These are phyloP conservation scores for Drosophila birchii DNA, from an alignment of 2,888 invertebrate species.

Conservation along the genomic window DNA sequence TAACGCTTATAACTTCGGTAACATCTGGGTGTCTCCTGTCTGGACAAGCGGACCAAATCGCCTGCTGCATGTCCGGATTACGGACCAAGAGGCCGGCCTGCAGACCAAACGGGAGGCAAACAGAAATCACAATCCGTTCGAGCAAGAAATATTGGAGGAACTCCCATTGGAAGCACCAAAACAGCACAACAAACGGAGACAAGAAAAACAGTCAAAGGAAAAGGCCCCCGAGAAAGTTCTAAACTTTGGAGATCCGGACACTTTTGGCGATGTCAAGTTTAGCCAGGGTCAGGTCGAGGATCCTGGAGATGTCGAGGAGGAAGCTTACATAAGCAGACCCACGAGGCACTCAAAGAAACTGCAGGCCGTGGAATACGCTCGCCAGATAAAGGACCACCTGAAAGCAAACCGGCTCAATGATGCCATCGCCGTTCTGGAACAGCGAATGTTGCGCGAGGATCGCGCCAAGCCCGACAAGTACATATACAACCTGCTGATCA, in stretches of 20 bases:
- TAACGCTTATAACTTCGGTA: neutral
- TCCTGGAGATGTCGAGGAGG: conserved; percentile 87
- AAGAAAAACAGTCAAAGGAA: neutral
- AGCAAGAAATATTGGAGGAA: conserved; percentile 14
- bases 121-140: conserved; percentile 34
- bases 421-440: conserved; percentile 91
- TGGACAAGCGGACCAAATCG: conserved; percentile 27
- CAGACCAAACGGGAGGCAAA: conserved; percentile 64
- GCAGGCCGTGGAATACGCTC: conserved; percentile 88
- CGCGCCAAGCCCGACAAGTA: conserved; percentile 91
- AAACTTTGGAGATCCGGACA: conserved; percentile 68
- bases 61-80: conserved; percentile 71
- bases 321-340: conserved; percentile 86
- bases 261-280: conserved; percentile 70
- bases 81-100: conserved; percentile 74
- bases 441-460: conserved; percentile 91
- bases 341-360: conserved; percentile 86
- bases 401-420: conserved; percentile 88
- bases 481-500: conserved; percentile 93
- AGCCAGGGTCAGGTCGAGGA: conserved; percentile 51
- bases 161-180: neutral
- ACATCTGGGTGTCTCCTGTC: neutral
- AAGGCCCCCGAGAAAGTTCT: conserved; percentile 23
- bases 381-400: conserved; percentile 89
- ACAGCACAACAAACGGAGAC: conserved; percentile 4